These are phyloP conservation scores for Diarsia brunnea DNA, from an alignment of 2,888 invertebrate genomes.

Conservation along the genomic window DNA sequence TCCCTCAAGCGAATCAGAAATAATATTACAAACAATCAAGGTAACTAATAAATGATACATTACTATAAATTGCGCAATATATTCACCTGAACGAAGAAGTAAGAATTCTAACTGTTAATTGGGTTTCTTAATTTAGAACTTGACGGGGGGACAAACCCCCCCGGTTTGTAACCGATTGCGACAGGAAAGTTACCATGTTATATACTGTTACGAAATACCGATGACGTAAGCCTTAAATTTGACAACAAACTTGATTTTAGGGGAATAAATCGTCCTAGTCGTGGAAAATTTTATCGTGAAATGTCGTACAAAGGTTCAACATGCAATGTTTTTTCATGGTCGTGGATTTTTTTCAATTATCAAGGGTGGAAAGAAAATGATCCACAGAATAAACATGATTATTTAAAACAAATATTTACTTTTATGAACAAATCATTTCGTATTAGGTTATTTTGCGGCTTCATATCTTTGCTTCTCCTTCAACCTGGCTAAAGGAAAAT, in stretches of 20 bases:
- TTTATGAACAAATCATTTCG: no score
- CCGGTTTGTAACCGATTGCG: slow-evolving; percentile 71
- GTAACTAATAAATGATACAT: slow-evolving; percentile 63
- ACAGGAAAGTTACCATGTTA: slow-evolving; percentile 57
- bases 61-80: slow-evolving; percentile 64
- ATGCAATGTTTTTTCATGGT: no score
- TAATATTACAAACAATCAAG: slow-evolving; percentile 67
- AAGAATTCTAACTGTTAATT: slow-evolving; percentile 77
- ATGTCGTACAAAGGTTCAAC: no score
- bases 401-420: no score
- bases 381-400: no score
- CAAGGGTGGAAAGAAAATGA: no score
- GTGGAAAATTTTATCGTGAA: slow-evolving; percentile 7
- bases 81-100: slow-evolving; percentile 72
- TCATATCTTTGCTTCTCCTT: no score
- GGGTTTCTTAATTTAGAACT: slow-evolving; percentile 74
- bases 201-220: slow-evolving; percentile 39
- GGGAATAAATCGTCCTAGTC: slow-evolving; percentile 13
- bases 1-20: slow-evolving; percentile 68
- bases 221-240: slow-evolving; percentile 59
- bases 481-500: no score
- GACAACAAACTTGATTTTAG: slow-evolving; percentile 37
- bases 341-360: no score
- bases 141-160: slow-evolving; percentile 61
- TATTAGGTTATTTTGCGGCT: no score